These are phyloP conservation scores for Diarsia brunnea DNA, from an alignment of 2,888 invertebrate species.

Conservation along the genomic window DNA sequence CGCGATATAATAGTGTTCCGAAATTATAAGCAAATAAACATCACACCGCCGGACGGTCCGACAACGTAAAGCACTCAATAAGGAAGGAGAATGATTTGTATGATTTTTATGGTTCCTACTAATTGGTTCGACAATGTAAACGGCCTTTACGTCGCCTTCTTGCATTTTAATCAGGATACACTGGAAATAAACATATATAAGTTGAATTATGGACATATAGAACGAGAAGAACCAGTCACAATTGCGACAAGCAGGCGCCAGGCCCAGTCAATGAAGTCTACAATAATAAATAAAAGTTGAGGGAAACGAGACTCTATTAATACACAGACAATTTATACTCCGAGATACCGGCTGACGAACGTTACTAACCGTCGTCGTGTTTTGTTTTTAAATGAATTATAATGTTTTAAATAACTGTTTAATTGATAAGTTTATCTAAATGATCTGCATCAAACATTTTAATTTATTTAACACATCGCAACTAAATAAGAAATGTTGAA, in stretches of 20 bases:
- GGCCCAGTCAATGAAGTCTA: slow-evolving; percentile 86
- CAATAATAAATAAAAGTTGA: slow-evolving; percentile 86
- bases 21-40: slow-evolving; percentile 81
- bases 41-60: slow-evolving; percentile 74
- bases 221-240: slow-evolving; percentile 89
- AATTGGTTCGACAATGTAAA: slow-evolving; percentile 88
- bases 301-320: slow-evolving; percentile 82
- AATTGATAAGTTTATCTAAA: slow-evolving; percentile 69
- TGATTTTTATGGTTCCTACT: slow-evolving; percentile 86
- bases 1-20: slow-evolving; percentile 79
- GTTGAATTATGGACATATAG: slow-evolving; percentile 85
- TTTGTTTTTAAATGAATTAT: slow-evolving; percentile 72
- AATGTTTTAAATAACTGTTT: slow-evolving; percentile 65
- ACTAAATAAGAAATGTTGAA: slow-evolving; percentile 57
- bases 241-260: slow-evolving; percentile 88
- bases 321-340: slow-evolving; percentile 75
- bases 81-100: slow-evolving; percentile 85
- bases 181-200: slow-evolving; percentile 85
- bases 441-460: slow-evolving; percentile 60
- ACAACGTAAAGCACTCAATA: slow-evolving; percentile 79
- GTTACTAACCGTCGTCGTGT: slow-evolving; percentile 63
- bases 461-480: slow-evolving; percentile 62
- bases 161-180: slow-evolving; percentile 87
- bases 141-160: slow-evolving; percentile 83
- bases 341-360: slow-evolving; percentile 67